Conservation (phyloP, 2,113 vertebrate genomes). For the Cheilinus undulatus region DNA sequence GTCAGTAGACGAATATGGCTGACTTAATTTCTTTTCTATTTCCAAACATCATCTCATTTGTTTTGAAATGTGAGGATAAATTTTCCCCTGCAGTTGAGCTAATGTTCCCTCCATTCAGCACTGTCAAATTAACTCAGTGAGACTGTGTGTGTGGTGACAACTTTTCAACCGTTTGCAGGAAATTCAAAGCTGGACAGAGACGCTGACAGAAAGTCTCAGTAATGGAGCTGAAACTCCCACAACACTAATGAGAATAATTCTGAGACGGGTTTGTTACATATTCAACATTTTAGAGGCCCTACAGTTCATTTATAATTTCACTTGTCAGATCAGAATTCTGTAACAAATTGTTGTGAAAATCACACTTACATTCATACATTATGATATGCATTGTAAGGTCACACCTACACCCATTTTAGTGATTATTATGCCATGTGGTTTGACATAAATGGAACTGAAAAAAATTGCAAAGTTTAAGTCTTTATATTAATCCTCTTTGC, state of each 20-base stretch:
- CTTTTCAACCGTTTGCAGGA: slow-evolving; percentile 42
- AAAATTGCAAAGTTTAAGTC: slow-evolving; percentile 8
- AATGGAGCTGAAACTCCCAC: slow-evolving; percentile 31
- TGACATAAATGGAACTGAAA: slow-evolving; percentile 35
- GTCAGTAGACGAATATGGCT: slow-evolving; percentile 12
- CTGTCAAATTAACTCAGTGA: slow-evolving; percentile 64
- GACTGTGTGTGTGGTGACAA: slow-evolving; percentile 50
- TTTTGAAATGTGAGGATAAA: slow-evolving; percentile 42
- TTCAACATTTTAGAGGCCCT: neutral
- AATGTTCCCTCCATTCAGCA: slow-evolving; percentile 38
- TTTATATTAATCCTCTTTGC: no score
- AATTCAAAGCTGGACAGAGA: slow-evolving; percentile 62
- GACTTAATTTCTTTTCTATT: slow-evolving; percentile 38
- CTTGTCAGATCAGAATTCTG: slow-evolving; percentile 27
- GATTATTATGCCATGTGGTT: slow-evolving; percentile 23
- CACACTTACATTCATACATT: slow-evolving; percentile 47
- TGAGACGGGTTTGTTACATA: neutral
- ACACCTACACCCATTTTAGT: slow-evolving; percentile 41
- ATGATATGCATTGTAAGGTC: slow-evolving; percentile 56
- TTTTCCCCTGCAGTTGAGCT: slow-evolving; percentile 32
- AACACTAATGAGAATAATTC: slow-evolving; percentile 34
- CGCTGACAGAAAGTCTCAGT: slow-evolving; percentile 49
- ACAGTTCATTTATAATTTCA: slow-evolving; percentile 8
- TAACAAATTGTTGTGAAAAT: slow-evolving; percentile 36
- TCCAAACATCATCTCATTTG: slow-evolving; percentile 53